Evolutionary conservation across 2,888 invertebrate species (phyloP).

Genomic region (Apamea anceps): DNA sequence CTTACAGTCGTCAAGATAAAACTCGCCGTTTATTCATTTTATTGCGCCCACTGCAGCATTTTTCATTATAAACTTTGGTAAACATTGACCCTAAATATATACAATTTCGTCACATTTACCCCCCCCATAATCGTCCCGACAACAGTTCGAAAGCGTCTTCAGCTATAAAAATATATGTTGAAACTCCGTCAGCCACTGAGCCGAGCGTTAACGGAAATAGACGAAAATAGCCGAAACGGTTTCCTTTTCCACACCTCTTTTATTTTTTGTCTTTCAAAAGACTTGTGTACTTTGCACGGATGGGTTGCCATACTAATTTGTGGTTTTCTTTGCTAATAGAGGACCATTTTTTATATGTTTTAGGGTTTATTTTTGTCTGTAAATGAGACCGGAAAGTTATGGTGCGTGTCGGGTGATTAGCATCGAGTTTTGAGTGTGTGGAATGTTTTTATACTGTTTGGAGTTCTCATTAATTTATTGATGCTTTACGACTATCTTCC

Average conservation of each 20-base stretch:
- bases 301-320: constrained; percentile 65
- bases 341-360: constrained; percentile 52
- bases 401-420: constrained; percentile 34
- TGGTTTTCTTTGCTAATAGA: constrained; percentile 67
- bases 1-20: not conserved
- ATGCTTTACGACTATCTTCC: not conserved
- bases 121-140: constrained; percentile 35
- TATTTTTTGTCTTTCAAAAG: constrained; percentile 65
- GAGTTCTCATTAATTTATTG: constrained; percentile 19
- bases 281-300: constrained; percentile 63
- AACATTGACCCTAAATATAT: constrained; percentile 28
- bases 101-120: constrained; percentile 39
- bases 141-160: constrained; percentile 44
- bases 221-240: constrained; percentile 78
- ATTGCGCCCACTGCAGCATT: not conserved
- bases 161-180: constrained; percentile 59
- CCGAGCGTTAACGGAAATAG: constrained; percentile 77
- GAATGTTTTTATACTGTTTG: constrained; percentile 10
- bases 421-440: constrained; percentile 27
- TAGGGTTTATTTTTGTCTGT: constrained; percentile 49
- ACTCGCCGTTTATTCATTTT: not conserved
- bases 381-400: constrained; percentile 41
- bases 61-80: constrained; percentile 28
- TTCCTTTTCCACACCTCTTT: constrained; percentile 71
- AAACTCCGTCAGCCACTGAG: constrained; percentile 50